Conservation (phyloP, 2,113 vertebrate genomes). For the Melanocharis versteri region DNA sequence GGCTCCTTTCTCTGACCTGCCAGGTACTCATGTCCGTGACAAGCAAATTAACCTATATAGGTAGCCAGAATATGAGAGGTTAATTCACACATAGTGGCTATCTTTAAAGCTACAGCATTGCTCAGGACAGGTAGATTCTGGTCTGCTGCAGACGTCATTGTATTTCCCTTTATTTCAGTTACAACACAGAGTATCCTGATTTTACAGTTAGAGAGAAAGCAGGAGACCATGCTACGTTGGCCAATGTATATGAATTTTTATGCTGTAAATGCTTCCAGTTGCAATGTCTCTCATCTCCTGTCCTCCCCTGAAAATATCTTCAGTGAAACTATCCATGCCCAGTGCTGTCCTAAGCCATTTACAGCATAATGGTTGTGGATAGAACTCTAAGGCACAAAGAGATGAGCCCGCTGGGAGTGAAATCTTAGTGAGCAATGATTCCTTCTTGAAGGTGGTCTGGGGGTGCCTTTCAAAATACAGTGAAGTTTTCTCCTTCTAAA, state of each 20-base stretch:
- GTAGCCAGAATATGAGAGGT: not conserved
- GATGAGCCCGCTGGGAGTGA: not conserved
- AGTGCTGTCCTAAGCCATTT: not conserved
- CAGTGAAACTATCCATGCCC: not conserved
- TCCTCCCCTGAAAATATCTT: not conserved
- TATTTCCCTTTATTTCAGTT: not conserved
- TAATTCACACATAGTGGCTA: not conserved
- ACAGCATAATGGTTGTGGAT: not conserved
- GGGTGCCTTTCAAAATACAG: not conserved
- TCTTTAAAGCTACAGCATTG: not conserved
- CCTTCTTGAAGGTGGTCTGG: not conserved
- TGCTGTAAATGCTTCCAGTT: not conserved
- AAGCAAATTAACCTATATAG: not conserved
- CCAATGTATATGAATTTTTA: not conserved
- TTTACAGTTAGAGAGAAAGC: not conserved
- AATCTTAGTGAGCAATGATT: not conserved
- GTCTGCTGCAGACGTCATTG: not conserved
- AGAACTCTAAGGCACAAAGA: not conserved
- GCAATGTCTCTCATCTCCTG: not conserved
- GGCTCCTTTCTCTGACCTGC: not conserved
- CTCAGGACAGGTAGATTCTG: not conserved
- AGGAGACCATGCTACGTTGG: not conserved
- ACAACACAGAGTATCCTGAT: not conserved
- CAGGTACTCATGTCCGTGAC: fast-evolving
- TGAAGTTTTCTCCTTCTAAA: not conserved